phyloP scores from a whole-genome alignment of 2,113 vertebrate species.

The Hipposideros armiger region DNA sequence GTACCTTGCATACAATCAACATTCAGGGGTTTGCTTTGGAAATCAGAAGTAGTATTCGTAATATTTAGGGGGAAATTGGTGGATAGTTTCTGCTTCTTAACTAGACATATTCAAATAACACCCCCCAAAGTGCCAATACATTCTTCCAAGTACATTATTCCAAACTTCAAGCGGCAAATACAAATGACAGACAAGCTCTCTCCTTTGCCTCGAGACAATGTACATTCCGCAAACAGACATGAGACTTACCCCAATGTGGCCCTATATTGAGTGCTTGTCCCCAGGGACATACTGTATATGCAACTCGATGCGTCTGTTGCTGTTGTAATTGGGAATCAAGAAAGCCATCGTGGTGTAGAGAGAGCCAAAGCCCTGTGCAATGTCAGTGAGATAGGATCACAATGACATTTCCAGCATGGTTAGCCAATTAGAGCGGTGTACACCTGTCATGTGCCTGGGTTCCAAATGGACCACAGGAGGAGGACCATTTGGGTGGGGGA shows the following conservation, averaged over 20 bases:
- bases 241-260: conserved; percentile 49
- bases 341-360: not conserved
- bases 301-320: conserved; percentile 57
- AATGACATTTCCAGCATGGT: conserved; percentile 66
- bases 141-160: not conserved
- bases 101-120: not conserved
- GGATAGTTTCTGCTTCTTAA: not conserved
- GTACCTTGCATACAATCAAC: not conserved
- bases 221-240: conserved; percentile 40
- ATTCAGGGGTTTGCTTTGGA: not conserved
- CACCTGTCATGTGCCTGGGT: conserved; percentile 49
- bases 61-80: not conserved
- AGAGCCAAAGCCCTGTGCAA: not conserved
- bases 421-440: conserved; percentile 66
- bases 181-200: not conserved
- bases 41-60: not conserved
- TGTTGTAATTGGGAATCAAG: conserved; percentile 64
- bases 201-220: conserved; percentile 47
- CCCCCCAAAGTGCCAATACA: not conserved
- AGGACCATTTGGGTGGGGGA: not conserved
- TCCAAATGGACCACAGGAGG: conserved; percentile 15
- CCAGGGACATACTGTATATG: conserved; percentile 7
- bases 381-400: conserved; percentile 67
- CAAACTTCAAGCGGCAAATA: not conserved
- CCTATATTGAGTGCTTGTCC: conserved; percentile 48